Conservation (phyloP, 2,113 vertebrate genomes). For the Sterna hirundo region DNA sequence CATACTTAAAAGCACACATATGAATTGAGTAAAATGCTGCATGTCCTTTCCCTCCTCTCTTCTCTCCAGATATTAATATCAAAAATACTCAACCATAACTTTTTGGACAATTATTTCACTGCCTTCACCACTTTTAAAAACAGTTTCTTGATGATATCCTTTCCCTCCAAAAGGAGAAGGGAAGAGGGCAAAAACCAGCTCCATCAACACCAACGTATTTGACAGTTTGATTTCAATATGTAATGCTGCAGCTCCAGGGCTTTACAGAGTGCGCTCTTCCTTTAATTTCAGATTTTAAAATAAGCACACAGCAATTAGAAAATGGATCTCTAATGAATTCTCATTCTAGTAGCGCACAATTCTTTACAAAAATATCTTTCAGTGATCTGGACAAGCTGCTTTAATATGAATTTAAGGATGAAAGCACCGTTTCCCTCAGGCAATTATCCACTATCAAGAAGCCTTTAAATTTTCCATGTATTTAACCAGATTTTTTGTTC, state of each 20-base stretch:
- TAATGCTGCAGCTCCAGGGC: background rate
- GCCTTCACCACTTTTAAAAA: too few relatives aligned
- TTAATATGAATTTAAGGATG: background rate
- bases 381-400: background rate
- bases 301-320: background rate
- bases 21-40: fast-evolving
- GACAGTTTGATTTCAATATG: background rate
- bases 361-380: background rate
- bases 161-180: background rate
- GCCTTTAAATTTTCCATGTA: background rate
- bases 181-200: background rate
- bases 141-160: background rate
- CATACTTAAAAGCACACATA: background rate
- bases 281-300: background rate
- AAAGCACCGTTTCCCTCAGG: background rate
- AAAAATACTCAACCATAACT: background rate
- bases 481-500: background rate
- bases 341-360: background rate
- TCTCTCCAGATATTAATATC: background rate
- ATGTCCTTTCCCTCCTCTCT: background rate
- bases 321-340: background rate
- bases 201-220: background rate
- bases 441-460: background rate
- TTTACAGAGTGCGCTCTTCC: background rate
- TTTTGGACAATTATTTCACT: background rate